Percentiles rank a stretch among this genome's conserved stretches.
Conservation (phyloP, 1,140 invertebrate species). For the Sitophilus oryzae region DNA sequence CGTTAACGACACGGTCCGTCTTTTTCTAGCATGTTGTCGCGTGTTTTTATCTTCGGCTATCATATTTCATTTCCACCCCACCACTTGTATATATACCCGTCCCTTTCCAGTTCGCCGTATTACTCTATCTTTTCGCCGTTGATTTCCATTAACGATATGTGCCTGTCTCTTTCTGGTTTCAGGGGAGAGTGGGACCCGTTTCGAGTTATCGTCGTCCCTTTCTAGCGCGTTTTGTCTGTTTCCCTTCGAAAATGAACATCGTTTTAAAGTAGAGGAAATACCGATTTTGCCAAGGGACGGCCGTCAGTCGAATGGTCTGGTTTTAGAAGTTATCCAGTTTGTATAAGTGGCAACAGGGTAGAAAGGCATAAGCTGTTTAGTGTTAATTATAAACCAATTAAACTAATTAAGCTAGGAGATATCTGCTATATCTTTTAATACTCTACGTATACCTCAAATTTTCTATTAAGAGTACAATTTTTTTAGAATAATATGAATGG, state of each 20-base stretch:
- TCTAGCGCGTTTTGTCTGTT: background rate
- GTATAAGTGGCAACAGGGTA: no score
- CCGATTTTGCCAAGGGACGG: background rate
- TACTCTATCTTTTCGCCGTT: background rate
- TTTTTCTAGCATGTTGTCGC: background rate
- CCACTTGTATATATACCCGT: background rate
- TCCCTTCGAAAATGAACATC: background rate
- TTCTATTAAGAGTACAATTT: no score
- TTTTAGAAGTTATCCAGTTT: no score
- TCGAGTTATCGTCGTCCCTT: background rate
- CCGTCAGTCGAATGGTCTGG: no score
- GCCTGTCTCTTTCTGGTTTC: background rate
- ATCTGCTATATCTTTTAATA: no score
- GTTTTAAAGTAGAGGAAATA: background rate
- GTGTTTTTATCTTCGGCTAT: background rate
- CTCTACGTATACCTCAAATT: no score
- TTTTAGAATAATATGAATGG: no score
- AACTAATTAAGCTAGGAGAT: no score
- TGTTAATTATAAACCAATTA: no score
- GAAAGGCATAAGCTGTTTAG: no score
- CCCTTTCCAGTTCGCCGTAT: background rate
- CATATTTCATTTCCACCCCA: background rate
- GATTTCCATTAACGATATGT: background rate
- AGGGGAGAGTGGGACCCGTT: background rate
- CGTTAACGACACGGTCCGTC: background rate